Evolutionary conservation across 2,888 invertebrate species (phyloP), one percentile per base, ranked within the genome.

Genomic region (Apamea crenata): DNA sequence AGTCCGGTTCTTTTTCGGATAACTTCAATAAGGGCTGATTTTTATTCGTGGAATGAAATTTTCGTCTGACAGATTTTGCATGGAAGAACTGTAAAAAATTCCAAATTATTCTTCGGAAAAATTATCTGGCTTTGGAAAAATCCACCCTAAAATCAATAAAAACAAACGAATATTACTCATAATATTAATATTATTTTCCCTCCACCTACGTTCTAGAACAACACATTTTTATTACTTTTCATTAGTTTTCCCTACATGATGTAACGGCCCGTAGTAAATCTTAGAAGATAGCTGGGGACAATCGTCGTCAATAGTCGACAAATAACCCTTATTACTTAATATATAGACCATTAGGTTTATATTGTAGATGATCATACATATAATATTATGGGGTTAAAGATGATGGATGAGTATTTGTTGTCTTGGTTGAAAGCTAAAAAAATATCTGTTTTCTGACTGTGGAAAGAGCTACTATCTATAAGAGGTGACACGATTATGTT

Each of bases 271-370:
- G 7, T 21, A 74, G 25, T 80, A 80, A 80, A 80, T 85, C 74
- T 29, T 67, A 16, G 56, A 40, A 74, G 70, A 71, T 85, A 67
- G 81, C 74, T 63, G 18, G 66, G 67, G 53, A 74, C n/a, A n/a
- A n/a, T n/a, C n/a, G n/a, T n/a, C n/a, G n/a, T n/a, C n/a, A n/a
- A n/a, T n/a, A n/a, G 36, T 85, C 81, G 47, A 50, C 66, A 80
- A 83, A 83, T 74, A 74, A 71, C 70, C n/a, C 66, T 47, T 85
- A 85, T 74, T 80, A 74, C 61, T 2, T 85, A 70, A 71, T 85
- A 68, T 67, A 85, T 71, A 71, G 70, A 36, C 70, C 85, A 71
- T 85, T 85, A 74, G 6, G 36, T 61, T 67, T 70, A 79, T 47
- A 44, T 69, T n/a, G 44, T 65, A 25, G 25, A 12, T 50, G 63